Percentiles rank a stretch among this genome's conserved stretches.
Conservation (phyloP, 2,888 invertebrate species). For the Volucella inanis region DNA sequence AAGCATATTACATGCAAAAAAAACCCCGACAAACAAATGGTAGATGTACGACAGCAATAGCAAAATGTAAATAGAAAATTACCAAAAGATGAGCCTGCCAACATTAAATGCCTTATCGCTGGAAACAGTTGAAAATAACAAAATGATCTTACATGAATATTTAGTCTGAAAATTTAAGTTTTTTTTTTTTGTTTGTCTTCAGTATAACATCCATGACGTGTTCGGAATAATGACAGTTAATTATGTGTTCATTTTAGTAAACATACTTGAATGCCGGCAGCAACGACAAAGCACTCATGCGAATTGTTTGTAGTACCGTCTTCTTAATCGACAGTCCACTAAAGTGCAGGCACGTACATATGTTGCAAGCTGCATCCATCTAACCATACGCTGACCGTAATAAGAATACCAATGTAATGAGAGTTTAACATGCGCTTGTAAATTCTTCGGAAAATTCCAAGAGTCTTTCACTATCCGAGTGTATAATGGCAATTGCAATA, state of each 20-base stretch:
- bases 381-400: constrained; percentile 57
- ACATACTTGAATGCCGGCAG: constrained; percentile 9
- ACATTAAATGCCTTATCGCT: too few relatives aligned
- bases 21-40: too few relatives aligned
- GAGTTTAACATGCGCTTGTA: constrained; percentile 70
- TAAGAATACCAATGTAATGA: constrained; percentile 65
- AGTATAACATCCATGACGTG: constrained; percentile 53
- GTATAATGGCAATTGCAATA: constrained; percentile 32
- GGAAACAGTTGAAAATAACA: not conserved
- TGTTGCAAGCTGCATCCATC: constrained; percentile 7
- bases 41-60: too few relatives aligned
- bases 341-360: constrained; percentile 64
- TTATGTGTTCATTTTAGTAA: constrained; percentile 52
- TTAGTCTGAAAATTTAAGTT: constrained; percentile 61
- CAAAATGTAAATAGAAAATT: too few relatives aligned
- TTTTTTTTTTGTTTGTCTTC: constrained; percentile 28
- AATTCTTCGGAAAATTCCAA: constrained; percentile 67
- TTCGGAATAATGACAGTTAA: constrained; percentile 71
- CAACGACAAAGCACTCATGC: constrained; percentile 52
- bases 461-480: constrained; percentile 31
- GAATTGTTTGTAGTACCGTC: constrained; percentile 37
- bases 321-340: constrained; percentile 60
- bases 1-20: too few relatives aligned
- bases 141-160: constrained; percentile 58
- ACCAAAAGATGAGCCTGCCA: too few relatives aligned